Evolutionary conservation across 2,888 invertebrate genomes (phyloP).

Genomic region (Leucania comma): DNA sequence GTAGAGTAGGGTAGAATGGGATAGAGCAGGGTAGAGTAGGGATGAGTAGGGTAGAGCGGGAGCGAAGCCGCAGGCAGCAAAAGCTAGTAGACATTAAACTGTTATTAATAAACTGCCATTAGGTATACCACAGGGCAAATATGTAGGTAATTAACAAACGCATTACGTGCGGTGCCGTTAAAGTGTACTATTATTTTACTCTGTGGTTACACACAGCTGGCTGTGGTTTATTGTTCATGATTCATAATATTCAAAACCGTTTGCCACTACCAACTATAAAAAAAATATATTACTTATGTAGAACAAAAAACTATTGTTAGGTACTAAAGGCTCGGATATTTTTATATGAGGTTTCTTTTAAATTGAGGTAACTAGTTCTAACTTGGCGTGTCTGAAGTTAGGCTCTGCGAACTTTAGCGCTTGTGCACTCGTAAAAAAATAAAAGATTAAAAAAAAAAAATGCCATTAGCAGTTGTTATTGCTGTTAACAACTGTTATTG

Average conservation of each 20-base stretch:
- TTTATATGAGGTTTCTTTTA: slow-evolving; percentile 9
- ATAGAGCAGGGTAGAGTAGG: too few species aligned
- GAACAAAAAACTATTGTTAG: not conserved
- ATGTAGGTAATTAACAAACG: slow-evolving; percentile 29
- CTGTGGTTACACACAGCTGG: slow-evolving; percentile 28
- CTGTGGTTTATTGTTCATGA: slow-evolving; percentile 46
- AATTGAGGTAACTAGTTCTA: too few species aligned
- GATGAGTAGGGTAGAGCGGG: too few species aligned
- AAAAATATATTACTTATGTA: not conserved
- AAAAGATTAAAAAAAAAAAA: too few species aligned
- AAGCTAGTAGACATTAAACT: too few species aligned
- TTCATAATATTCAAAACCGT: slow-evolving; percentile 20
- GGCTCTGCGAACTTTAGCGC: too few species aligned
- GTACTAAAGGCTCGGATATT: not conserved
- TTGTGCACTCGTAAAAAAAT: too few species aligned
- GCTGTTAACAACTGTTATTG: too few species aligned
- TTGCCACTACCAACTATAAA: not conserved
- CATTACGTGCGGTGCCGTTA: slow-evolving; percentile 28
- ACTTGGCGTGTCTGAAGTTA: too few species aligned
- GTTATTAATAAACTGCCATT: slow-evolving; percentile 26
- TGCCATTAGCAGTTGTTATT: too few species aligned
- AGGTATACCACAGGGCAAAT: slow-evolving; percentile 21
- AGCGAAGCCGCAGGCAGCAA: too few species aligned
- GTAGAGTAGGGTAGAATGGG: too few species aligned
- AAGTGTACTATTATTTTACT: slow-evolving; percentile 43